Evolutionary conservation across 2,113 vertebrate species (phyloP), one percentile per base, ranked within the genome.

Genomic region (Struthidea cinerea): DNA sequence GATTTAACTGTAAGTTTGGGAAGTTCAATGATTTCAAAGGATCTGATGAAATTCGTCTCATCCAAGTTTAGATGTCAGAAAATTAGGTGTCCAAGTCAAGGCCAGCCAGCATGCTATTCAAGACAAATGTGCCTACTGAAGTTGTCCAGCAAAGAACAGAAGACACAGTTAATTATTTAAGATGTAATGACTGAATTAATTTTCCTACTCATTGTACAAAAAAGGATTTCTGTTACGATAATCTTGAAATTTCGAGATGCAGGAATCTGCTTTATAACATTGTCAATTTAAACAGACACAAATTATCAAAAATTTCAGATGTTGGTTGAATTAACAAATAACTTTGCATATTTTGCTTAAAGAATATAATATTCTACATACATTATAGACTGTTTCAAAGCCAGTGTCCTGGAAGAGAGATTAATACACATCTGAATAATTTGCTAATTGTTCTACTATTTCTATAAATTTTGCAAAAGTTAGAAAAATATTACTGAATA

Each of bases 401-500:
- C 13, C 23, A 50, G 18, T 57, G 47, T 50, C 24, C 47, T 67
- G 47, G 23, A 95, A 92, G 53, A 90, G 24, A 84, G 16, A 87
- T 61, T 88, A 7, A 77, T 69, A 47, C 32, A 7, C 60, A 59
- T 63, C 9, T 93, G 67, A 94, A 92, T 87, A 84, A 92, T 93
- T 83, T 60, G 76, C 17, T 84, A 77, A 78, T 93, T 92, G 39
- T 89, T 81, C 71, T 86, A 50, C 47, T 26, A 57, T 56, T n/a
- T 69, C 67, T 82, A 74, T 47, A 84, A 56, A 91, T 63, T 82
- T 77, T 60, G 44, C 44, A 78, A 87, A 92, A 89, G 12, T 52
- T 75, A 82, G 70, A 91, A 95, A 89, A 94, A 76, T 92, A 86
- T 50, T 88, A 42, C 47, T 75, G 59, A 87, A 92, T 84, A 85